Base-by-base conservation (phyloP, 2,113 vertebrate genomes). In the Nicator chloris region DNA sequence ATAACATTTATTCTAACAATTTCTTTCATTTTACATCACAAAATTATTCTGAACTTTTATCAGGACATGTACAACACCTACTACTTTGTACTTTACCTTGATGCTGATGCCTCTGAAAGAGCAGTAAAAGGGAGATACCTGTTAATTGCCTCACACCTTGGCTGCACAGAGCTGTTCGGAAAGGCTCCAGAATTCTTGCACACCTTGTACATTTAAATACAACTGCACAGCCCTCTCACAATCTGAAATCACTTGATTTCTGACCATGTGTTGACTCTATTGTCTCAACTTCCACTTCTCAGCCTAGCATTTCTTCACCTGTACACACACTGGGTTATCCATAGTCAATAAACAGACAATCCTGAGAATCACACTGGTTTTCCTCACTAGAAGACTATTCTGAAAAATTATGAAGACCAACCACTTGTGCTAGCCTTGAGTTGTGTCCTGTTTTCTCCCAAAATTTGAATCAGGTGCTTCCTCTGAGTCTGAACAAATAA, bases 1-100 rank as follows among this genome's bases (percentile, higher is more conserved):
- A 91, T 95, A 88, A 81, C 83, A 79, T 96, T 90, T 95, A 77
- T 91, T 93, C 65, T 82, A 72, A 75, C 64, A 33, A 49, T 91
- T 94, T 94, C 78, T 86, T 69, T 72, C 73, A 71, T 63, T 96
- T 96, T 78, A 57, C 61, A 76, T 78, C 42, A 86, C 51, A 69
- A 86, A 96, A 95, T 88, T 86, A 77, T 86, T 88, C 93, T 88
- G 76, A 92, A 63, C 60, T 83, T 94, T 81, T 93, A 93, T 95
- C 94, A 75, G 82, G 61, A 49, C 88, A 79, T 33, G 53, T 88
- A 82, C 60, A 77, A 85, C 87, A 88, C 68, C 64, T 82, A 50
- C 72, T 68, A 73, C 76, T 61, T 90, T 83, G 51, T 51, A 44
- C 59, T 88, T 82, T 93, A 81, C 72, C 72, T 88, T 73, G 90